Percentiles rank a stretch among this genome's conserved stretches.
Evolutionary conservation across 2,888 invertebrate genomes (phyloP).

Genomic region (Tiliacea aurago): DNA sequence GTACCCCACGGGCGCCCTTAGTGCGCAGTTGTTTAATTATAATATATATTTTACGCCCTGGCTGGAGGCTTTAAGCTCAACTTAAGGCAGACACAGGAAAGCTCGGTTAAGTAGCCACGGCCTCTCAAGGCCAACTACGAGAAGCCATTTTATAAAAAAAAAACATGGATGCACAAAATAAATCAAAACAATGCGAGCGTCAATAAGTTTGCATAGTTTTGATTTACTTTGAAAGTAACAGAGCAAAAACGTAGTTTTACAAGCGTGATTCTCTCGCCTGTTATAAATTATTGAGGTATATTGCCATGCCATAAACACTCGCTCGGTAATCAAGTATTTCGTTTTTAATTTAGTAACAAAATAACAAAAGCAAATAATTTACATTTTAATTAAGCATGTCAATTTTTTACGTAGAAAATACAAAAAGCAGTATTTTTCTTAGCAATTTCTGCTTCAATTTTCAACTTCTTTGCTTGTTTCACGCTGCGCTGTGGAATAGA

Average conservation of each 20-base stretch:
- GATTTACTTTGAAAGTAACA: not conserved
- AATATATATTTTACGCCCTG: too few relatives aligned
- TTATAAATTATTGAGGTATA: not conserved
- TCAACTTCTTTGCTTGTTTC: slow-evolving; percentile 53
- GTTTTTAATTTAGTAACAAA: not conserved
- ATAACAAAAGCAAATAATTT: not conserved
- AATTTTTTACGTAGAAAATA: not conserved
- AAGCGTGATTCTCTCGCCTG: not conserved
- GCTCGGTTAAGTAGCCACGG: too few relatives aligned
- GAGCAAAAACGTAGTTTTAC: not conserved
- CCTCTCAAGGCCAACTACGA: too few relatives aligned
- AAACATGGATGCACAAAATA: too few relatives aligned
- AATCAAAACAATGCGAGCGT: too few relatives aligned
- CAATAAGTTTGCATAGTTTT: not conserved
- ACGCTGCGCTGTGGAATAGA: slow-evolving; percentile 60
- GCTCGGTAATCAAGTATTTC: not conserved
- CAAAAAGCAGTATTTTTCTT: not conserved
- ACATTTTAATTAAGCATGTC: not conserved
- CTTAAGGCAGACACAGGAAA: too few relatives aligned
- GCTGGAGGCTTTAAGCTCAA: too few relatives aligned
- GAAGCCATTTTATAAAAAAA: too few relatives aligned
- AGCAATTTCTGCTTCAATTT: slow-evolving; percentile 13
- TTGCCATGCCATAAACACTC: not conserved
- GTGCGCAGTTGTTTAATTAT: too few relatives aligned
- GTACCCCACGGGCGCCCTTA: too few relatives aligned